Evolutionary conservation across 2,888 invertebrate genomes (phyloP).

Genomic region (Xestia xanthographa): DNA sequence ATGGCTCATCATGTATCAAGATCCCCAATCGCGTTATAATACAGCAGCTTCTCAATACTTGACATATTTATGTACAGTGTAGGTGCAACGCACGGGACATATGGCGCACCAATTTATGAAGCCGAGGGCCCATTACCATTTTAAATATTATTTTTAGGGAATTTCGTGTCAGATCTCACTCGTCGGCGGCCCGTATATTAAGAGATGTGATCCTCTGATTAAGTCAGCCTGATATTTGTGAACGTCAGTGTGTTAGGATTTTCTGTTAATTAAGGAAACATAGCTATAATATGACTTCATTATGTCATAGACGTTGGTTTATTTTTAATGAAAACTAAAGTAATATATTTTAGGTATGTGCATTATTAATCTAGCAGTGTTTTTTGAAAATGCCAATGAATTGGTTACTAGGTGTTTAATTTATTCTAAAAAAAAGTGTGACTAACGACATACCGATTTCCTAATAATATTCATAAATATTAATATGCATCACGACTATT

Average conservation of each 20-base stretch:
- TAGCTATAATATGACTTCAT: slow-evolving; percentile 69
- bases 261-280: slow-evolving; percentile 87
- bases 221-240: slow-evolving; percentile 86
- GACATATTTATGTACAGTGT: slow-evolving; percentile 90
- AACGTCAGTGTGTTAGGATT: slow-evolving; percentile 79
- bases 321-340: slow-evolving; percentile 14
- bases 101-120: slow-evolving; percentile 90
- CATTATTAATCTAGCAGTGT: not conserved
- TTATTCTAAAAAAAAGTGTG: slow-evolving; percentile 2
- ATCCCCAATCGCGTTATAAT: slow-evolving; percentile 75
- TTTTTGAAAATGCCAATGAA: slow-evolving; percentile 24
- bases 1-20: slow-evolving; percentile 77
- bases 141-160: slow-evolving; percentile 91
- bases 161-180: slow-evolving; percentile 91
- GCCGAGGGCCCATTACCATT: slow-evolving; percentile 89
- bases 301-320: slow-evolving; percentile 66
- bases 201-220: slow-evolving; percentile 90
- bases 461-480: slow-evolving; percentile 13
- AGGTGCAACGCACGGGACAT: slow-evolving; percentile 89
- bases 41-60: slow-evolving; percentile 86
- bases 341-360: not conserved
- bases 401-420: not conserved
- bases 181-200: slow-evolving; percentile 88
- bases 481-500: slow-evolving; percentile 6
- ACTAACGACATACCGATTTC: slow-evolving; percentile 7